These are phyloP conservation scores for Hydrolagus affinis DNA, from an alignment of 2,113 vertebrate genomes.

Conservation along the genomic window DNA sequence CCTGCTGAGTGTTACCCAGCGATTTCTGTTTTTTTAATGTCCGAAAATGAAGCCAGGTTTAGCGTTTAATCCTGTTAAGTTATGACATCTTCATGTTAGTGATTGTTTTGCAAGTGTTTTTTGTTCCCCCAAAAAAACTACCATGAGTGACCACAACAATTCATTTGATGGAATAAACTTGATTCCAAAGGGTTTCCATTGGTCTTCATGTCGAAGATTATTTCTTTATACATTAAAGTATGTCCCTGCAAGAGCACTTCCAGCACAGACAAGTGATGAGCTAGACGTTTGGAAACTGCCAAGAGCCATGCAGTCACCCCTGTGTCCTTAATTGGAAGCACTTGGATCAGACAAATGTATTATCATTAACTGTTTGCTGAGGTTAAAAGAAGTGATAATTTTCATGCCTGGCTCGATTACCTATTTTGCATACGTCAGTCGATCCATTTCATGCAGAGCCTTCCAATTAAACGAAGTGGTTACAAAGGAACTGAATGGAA, in stretches of 20 bases:
- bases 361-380: slow-evolving; percentile 9
- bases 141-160: too few species aligned
- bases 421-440: not conserved
- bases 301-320: not conserved
- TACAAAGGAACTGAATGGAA: not conserved
- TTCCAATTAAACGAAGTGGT: slow-evolving; percentile 12
- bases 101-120: too few species aligned
- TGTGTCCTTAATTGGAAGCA: not conserved
- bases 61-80: too few species aligned
- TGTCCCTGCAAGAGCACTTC: not conserved
- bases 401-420: not conserved
- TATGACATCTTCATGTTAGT: too few species aligned
- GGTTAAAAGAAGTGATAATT: slow-evolving; percentile 20
- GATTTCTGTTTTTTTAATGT: too few species aligned
- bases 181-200: not conserved
- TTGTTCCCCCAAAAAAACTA: too few species aligned
- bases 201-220: too few species aligned
- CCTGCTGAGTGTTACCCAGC: too few species aligned
- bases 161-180: too few species aligned
- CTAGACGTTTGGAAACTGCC: not conserved
- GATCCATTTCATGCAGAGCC: not conserved
- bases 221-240: not conserved
- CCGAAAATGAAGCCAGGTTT: too few species aligned
- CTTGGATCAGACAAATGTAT: slow-evolving; percentile 6
- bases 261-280: not conserved